A percentile compares a stretch with the other conserved stretches of the same genome.
phyloP scores from a whole-genome alignment of 2,113 vertebrate genomes.

The Lonchura striata region DNA sequence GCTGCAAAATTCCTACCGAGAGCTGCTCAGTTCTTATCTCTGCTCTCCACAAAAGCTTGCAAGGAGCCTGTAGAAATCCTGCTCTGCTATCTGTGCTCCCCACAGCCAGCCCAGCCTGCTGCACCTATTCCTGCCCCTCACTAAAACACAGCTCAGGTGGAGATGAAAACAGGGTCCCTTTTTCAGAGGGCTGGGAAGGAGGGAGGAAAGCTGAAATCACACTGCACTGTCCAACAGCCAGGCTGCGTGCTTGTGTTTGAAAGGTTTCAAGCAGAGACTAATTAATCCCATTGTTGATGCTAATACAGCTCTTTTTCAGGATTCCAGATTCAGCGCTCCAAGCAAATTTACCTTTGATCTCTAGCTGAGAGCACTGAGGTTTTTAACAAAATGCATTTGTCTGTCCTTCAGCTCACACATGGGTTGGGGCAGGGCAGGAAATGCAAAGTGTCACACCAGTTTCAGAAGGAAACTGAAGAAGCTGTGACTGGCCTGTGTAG shows the following conservation, averaged over 20 bases:
- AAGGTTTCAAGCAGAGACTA: conserved; percentile 40
- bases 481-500: neutral
- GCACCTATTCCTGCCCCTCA: neutral
- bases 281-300: conserved; percentile 76
- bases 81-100: conserved; percentile 48
- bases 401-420: neutral
- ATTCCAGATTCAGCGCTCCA: conserved; percentile 28
- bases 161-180: neutral
- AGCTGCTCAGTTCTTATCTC: conserved; percentile 42
- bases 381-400: neutral
- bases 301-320: conserved; percentile 57
- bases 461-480: neutral
- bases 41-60: conserved; percentile 28
- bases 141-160: neutral
- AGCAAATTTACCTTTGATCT: conserved; percentile 72
- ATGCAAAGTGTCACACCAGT: neutral
- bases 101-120: conserved; percentile 27
- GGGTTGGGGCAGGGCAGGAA: neutral
- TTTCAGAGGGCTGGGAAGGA: neutral
- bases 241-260: conserved; percentile 14
- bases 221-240: neutral
- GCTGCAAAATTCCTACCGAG: neutral
- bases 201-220: neutral
- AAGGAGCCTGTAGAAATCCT: conserved; percentile 31
- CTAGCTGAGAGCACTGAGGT: conserved; percentile 5